phyloP scores from a whole-genome alignment of 2,888 invertebrate genomes.

The Acleris sparsana region DNA sequence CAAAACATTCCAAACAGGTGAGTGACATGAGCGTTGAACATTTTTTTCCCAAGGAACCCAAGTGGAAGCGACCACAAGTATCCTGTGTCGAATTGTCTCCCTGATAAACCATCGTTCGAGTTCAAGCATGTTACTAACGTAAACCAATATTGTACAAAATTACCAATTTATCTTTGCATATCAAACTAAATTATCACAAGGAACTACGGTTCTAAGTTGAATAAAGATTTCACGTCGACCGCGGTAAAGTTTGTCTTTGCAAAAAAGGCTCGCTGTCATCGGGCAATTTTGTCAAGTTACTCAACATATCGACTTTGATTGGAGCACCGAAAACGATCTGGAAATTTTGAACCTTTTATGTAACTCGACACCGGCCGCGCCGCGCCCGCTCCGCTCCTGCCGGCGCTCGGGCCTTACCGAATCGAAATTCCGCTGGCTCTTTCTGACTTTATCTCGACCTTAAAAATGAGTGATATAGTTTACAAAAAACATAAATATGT shows the following conservation, averaged over 20 bases:
- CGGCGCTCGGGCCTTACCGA: conserved; percentile 56
- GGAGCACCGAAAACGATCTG: conserved; percentile 70
- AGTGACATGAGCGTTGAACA: neutral
- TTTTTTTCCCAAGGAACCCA: conserved; percentile 46
- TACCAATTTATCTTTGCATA: conserved; percentile 54
- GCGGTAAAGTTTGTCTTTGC: conserved; percentile 24
- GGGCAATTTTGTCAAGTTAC: conserved; percentile 73
- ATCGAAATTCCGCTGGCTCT: conserved; percentile 47
- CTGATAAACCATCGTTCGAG: conserved; percentile 62
- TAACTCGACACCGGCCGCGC: conserved; percentile 66
- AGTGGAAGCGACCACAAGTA: conserved; percentile 63
- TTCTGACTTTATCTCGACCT: conserved; percentile 31
- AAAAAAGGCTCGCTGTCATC: conserved; percentile 62
- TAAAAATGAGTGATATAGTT: conserved; percentile 33
- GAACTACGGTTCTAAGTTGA: conserved; percentile 55
- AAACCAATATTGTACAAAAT: conserved; percentile 65
- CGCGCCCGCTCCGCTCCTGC: conserved; percentile 54
- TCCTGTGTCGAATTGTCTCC: conserved; percentile 67
- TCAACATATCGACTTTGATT: conserved; percentile 74
- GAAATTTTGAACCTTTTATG: conserved; percentile 72
- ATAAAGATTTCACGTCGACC: conserved; percentile 35
- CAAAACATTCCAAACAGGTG: neutral
- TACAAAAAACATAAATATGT: conserved; percentile 39
- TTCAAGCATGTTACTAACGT: conserved; percentile 62
- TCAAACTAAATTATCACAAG: conserved; percentile 38